These are phyloP conservation scores for Sardina pilchardus DNA, from an alignment of 2,113 vertebrate species.

Conservation along the genomic window DNA sequence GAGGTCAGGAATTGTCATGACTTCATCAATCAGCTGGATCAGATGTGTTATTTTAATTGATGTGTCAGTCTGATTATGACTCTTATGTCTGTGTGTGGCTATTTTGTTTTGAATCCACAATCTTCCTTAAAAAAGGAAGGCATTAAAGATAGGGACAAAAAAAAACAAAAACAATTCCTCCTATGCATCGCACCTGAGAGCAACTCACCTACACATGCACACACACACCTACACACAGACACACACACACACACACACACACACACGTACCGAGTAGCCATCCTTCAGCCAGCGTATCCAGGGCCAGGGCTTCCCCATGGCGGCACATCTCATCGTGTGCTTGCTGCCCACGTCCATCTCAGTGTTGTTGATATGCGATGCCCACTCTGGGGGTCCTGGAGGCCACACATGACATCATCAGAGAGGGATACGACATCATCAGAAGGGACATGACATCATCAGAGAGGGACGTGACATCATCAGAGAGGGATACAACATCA, in stretches of 20 bases:
- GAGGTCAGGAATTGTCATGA: too few species aligned
- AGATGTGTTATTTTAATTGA: too few species aligned
- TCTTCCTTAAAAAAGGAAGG: too few species aligned
- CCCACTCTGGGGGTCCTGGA: constrained; percentile 92
- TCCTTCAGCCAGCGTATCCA: constrained; percentile 94
- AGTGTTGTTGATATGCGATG: constrained; percentile 95
- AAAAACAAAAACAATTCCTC: too few species aligned
- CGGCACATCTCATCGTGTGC: constrained; percentile 89
- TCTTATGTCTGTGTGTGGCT: too few species aligned
- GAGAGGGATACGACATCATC: neutral
- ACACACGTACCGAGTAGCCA: constrained; percentile 79
- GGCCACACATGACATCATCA: neutral
- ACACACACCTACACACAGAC: neutral
- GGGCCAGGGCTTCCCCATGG: constrained; percentile 88
- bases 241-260: neutral
- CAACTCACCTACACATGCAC: too few species aligned
- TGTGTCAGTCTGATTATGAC: too few species aligned
- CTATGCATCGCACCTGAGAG: too few species aligned
- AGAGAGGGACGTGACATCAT: neutral
- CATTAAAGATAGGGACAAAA: too few species aligned
- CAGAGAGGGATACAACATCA: neutral
- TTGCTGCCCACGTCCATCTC: constrained; percentile 92
- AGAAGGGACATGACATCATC: neutral
- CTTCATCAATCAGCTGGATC: too few species aligned
- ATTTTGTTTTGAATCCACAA: too few species aligned